Base-by-base conservation (phyloP, 2,113 vertebrate genomes). In the Aleadryas rufinucha region DNA sequence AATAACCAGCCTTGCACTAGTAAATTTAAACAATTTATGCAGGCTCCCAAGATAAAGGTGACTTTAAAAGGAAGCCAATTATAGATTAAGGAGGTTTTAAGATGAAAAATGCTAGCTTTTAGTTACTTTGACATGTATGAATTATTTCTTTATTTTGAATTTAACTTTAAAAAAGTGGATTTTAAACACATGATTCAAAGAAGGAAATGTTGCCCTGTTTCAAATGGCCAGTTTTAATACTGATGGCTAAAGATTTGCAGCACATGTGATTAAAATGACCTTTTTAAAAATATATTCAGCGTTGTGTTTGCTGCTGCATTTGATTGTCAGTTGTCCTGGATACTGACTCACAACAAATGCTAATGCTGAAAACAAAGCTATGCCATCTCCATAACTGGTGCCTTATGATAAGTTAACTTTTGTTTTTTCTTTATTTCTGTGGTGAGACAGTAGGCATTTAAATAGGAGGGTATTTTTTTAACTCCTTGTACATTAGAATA, bases 241-340 rank as follows among this genome's bases (percentile, higher is more conserved):
- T 66, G n/a, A n/a, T n/a, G 82, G 26, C 50, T 84, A 70, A 77
- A 56, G 59, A 47, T 79, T 30, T 92, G 63, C 33, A 88, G 74
- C 39, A 57, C 35, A 41, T 28, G 33, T 61, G 52, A 74, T 88
- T 85, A 75, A 87, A 93, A 87, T 59, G 4, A 79, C 22, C 77
- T 82, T 78, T 93, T 22, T 16, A 54, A 61, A 92, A 91, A 77
- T 63, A 66, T 69, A 83, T 93, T 76, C 81, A 89, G 77, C 12
- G 52, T 76, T 50, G 12, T 83, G 35, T 83, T 93, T 95, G 66
- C 81, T 89, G 54, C 86, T 90, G 75, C 47, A 70, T 93, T 94
- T 94, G 83, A 70, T 69, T 93, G 85, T 92, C 93, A 91, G 80
- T 96, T 96, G 83, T 93, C 86, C 92, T 97, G 90, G 95, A 89